Conservation (phyloP, 1,140 invertebrate species). For the Drosophila guanche region DNA sequence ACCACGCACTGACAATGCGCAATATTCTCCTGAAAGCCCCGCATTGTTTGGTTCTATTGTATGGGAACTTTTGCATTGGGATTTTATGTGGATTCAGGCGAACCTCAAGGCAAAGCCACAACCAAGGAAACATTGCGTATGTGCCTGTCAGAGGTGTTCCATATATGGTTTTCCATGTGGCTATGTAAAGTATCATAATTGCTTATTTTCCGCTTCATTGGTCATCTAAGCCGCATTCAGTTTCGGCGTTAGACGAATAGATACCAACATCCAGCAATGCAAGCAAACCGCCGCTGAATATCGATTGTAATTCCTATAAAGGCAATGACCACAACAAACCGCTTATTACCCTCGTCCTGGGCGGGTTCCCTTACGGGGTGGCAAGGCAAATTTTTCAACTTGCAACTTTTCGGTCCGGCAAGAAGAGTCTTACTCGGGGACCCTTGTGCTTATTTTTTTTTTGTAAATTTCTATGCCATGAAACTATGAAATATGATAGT, state of each 20-base stretch:
- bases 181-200: constrained; percentile 53
- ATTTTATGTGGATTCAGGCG: constrained; percentile 3
- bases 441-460: constrained; percentile 6
- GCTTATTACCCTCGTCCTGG: constrained; percentile 16
- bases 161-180: constrained; percentile 9
- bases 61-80: neutral
- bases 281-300: constrained; percentile 20
- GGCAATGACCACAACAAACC: constrained; percentile 47
- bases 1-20: constrained; percentile 56
- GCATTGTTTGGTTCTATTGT: constrained; percentile 47
- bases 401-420: constrained; percentile 28
- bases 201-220: constrained; percentile 68
- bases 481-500: constrained; percentile 23
- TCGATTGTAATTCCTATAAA: constrained; percentile 60
- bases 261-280: constrained; percentile 12
- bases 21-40: constrained; percentile 27
- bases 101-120: constrained; percentile 23
- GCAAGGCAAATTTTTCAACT: constrained; percentile 31
- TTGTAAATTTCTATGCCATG: constrained; percentile 15
- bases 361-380: constrained; percentile 3
- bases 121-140: constrained; percentile 36
- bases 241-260: constrained; percentile 17
- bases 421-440: neutral
- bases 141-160: constrained; percentile 48
- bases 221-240: constrained; percentile 40